Evolutionary conservation across 2,113 vertebrate species (phyloP).

Genomic region (Coreoperca whiteheadi): DNA sequence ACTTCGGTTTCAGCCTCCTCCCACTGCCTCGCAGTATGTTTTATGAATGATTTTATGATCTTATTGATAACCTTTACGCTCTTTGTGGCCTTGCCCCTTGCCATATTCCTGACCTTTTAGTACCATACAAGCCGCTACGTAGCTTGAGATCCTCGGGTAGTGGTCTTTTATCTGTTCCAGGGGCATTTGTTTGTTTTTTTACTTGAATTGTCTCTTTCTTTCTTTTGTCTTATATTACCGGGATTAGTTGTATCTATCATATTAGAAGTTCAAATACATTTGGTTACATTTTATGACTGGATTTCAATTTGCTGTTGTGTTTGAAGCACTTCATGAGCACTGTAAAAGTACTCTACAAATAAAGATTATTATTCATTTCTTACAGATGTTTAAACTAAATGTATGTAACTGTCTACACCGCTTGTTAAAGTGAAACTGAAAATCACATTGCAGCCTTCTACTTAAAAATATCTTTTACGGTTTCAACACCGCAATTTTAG

Average conservation of each 20-base stretch:
- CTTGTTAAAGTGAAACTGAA: background rate
- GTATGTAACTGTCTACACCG: too few relatives aligned
- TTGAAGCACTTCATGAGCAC: background rate
- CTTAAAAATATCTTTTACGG: background rate
- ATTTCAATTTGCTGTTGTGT: background rate
- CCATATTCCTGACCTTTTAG: background rate
- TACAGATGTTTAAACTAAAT: background rate
- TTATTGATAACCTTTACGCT: background rate
- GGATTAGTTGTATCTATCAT: background rate
- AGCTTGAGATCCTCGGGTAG: background rate
- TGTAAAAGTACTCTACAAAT: background rate
- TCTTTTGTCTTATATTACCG: background rate
- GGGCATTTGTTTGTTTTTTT: too few relatives aligned
- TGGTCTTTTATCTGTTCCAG: background rate
- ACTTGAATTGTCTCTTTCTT: background rate
- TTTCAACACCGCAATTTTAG: background rate
- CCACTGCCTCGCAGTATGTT: background rate
- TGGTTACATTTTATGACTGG: background rate
- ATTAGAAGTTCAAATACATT: background rate
- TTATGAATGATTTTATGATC: background rate
- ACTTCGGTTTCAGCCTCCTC: too few relatives aligned
- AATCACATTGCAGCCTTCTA: background rate
- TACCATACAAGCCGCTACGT: background rate
- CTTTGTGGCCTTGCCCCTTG: background rate
- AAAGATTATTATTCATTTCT: background rate